phyloP scores from a whole-genome alignment of 2,797 vertebrate species.

The Enteromius afrohamiltoni region DNA sequence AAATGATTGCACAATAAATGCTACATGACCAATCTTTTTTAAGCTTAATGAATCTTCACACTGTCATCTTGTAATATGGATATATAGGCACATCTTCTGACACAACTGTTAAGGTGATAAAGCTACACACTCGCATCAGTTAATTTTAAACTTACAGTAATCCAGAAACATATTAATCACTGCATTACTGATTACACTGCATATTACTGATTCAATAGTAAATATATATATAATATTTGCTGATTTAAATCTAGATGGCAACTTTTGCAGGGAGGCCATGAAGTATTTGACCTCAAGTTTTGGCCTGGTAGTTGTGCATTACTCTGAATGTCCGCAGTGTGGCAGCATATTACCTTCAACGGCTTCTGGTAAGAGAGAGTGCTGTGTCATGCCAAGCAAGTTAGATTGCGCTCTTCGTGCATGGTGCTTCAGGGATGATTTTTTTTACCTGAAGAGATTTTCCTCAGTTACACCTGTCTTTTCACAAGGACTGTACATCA shows the following conservation, averaged over 20 bases:
- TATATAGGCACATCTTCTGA: neutral
- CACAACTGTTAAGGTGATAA: neutral
- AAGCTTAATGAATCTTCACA: neutral
- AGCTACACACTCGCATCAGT: neutral
- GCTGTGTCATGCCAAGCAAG: conserved; percentile 52
- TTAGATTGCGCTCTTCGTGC: conserved; percentile 37
- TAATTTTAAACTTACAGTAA: neutral
- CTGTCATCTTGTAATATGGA: neutral
- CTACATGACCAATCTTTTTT: neutral
- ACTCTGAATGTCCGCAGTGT: neutral
- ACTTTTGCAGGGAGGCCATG: no score
- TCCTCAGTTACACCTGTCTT: neutral
- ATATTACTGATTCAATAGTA: no score
- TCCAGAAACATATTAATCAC: neutral
- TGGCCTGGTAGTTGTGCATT: neutral
- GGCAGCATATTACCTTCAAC: conserved; percentile 17
- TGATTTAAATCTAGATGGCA: neutral
- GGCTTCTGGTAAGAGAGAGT: neutral
- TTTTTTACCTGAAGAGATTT: neutral
- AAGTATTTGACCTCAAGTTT: neutral
- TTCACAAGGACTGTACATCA: neutral
- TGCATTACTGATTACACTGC: neutral
- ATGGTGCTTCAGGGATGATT: neutral
- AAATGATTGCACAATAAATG: neutral
- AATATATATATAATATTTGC: neutral